phyloP scores from a whole-genome alignment of 2,113 vertebrate species.

The Albula goreensis region DNA sequence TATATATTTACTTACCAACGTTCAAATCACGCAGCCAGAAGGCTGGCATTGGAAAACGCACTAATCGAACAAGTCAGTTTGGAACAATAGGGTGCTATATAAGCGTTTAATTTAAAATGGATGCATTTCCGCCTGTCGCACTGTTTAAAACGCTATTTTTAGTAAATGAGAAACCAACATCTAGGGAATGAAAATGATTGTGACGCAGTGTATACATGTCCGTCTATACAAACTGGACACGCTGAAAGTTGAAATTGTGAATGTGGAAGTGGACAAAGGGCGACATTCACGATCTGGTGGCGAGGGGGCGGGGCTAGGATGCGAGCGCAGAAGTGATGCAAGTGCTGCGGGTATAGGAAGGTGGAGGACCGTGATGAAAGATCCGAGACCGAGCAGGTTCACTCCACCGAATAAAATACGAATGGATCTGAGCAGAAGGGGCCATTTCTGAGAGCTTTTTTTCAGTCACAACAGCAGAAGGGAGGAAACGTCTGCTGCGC shows the following conservation, averaged over 20 bases:
- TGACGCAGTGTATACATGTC: too few relatives aligned
- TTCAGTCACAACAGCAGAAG: not conserved
- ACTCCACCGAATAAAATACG: not conserved
- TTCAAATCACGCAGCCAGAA: not conserved
- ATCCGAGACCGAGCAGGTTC: not conserved
- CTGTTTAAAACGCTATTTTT: not conserved
- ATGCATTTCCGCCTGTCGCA: not conserved
- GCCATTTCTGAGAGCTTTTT: not conserved
- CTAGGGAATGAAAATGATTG: too few relatives aligned
- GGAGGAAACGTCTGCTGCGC: conserved; percentile 38
- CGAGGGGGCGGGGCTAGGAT: not conserved
- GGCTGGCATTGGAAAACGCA: not conserved
- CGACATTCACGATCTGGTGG: not conserved
- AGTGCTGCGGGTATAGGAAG: not conserved
- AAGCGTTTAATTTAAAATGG: not conserved
- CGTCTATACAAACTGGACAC: too few relatives aligned
- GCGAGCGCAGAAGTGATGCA: not conserved
- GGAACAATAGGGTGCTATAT: not conserved
- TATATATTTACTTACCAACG: not conserved
- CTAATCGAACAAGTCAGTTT: not conserved
- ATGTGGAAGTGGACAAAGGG: not conserved
- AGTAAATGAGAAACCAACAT: not conserved
- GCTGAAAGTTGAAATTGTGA: not conserved
- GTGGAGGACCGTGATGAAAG: conserved; percentile 12
- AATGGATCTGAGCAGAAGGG: not conserved